Evolutionary conservation across 2,113 vertebrate species (phyloP).

Genomic region (Falco punctatus): DNA sequence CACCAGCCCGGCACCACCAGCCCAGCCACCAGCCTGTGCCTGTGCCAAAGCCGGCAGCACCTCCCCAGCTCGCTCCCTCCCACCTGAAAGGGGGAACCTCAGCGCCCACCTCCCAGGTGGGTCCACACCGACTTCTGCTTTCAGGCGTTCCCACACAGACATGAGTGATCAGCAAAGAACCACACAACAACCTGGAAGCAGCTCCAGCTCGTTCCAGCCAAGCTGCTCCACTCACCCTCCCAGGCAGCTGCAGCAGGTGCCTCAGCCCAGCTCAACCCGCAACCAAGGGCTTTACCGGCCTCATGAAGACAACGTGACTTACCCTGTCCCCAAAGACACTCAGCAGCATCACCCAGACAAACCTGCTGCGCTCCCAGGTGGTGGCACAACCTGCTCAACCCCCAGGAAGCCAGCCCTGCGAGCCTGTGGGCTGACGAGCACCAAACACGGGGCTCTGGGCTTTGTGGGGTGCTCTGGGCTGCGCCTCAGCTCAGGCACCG

Average conservation of each 20-base stretch:
- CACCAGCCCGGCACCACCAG: accelerated
- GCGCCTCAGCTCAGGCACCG: accelerated
- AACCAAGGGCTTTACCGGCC: not conserved
- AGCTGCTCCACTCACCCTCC: not conserved
- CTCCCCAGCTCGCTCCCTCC: accelerated
- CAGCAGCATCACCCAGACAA: not conserved
- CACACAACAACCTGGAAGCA: not conserved
- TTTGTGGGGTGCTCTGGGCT: not conserved
- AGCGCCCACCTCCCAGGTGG: accelerated
- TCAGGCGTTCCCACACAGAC: accelerated
- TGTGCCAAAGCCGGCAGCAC: not conserved
- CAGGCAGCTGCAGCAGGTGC: not conserved
- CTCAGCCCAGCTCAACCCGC: not conserved
- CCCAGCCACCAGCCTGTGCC: not conserved
- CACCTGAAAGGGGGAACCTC: accelerated
- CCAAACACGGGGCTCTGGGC: not conserved
- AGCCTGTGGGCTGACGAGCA: accelerated
- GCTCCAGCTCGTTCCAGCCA: not conserved
- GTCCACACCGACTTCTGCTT: not conserved
- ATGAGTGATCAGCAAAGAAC: not conserved
- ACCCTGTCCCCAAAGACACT: not conserved
- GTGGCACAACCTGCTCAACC: accelerated
- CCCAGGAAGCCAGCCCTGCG: accelerated
- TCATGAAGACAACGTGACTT: not conserved
- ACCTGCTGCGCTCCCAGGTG: not conserved